These are phyloP conservation scores for Heliocidaris tuberculata DNA, from an alignment of 35 echinoderm and acorn worm species.

Conservation along the genomic window DNA sequence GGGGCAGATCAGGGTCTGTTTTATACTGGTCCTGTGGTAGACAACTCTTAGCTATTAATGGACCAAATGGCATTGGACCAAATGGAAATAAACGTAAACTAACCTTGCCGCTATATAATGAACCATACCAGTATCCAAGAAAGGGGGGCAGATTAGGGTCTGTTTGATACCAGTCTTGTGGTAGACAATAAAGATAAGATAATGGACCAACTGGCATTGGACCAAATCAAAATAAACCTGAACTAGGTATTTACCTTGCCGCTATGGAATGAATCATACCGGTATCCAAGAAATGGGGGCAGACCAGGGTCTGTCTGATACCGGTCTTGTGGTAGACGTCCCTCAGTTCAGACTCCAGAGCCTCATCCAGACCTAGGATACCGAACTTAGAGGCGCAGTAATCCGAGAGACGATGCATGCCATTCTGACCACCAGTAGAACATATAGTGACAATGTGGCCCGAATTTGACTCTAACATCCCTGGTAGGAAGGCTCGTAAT, in stretches of 20 bases:
- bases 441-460: slow-evolving; percentile 85
- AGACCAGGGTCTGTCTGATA: slow-evolving; percentile 70
- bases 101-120: slow-evolving; percentile 40
- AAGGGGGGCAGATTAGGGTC: slow-evolving; percentile 72
- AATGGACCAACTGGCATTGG: too few species aligned
- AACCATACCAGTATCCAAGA: slow-evolving; percentile 82
- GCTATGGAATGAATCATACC: slow-evolving; percentile 67
- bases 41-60: too few species aligned
- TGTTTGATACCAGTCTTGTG: slow-evolving; percentile 58
- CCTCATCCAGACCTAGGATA: slow-evolving; percentile 68
- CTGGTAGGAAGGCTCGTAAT: slow-evolving; percentile 78
- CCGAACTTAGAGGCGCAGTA: slow-evolving; percentile 89
- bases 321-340: slow-evolving; percentile 60
- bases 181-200: too few species aligned
- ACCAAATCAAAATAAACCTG: too few species aligned
- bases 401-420: slow-evolving; percentile 60
- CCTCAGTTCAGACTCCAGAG: slow-evolving; percentile 62
- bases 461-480: slow-evolving; percentile 70
- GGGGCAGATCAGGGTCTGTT: slow-evolving; percentile 74
- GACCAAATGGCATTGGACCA: too few species aligned
- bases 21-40: slow-evolving; percentile 38
- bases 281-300: slow-evolving; percentile 75
- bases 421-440: background rate
- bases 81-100: background rate
- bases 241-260: slow-evolving; percentile 36